A percentile compares a stretch with the other conserved stretches of the same genome.
phyloP scores from a whole-genome alignment of 2,113 vertebrate species.

The Sander lucioperca region DNA sequence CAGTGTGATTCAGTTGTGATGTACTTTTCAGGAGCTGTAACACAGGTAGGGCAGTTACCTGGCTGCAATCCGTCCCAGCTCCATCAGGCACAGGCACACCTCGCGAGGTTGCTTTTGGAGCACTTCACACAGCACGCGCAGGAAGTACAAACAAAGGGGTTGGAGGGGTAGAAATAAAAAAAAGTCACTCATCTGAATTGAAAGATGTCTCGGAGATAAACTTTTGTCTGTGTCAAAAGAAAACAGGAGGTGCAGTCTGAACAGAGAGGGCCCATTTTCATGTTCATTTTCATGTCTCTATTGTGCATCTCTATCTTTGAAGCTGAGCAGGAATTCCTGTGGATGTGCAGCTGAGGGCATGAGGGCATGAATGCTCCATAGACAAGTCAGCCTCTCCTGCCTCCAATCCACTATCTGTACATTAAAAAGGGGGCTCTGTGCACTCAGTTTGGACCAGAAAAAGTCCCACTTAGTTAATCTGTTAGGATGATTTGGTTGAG shows the following conservation, averaged over 20 bases:
- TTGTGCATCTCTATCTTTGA: conserved; percentile 65
- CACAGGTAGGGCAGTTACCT: conserved; percentile 82
- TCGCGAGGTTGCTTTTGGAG: conserved; percentile 96
- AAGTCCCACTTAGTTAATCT: neutral
- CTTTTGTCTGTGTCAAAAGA: conserved; percentile 34
- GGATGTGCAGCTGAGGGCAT: conserved; percentile 57
- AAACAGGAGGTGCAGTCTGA: conserved; percentile 26
- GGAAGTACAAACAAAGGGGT: conserved; percentile 35
- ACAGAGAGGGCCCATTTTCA: conserved; percentile 24
- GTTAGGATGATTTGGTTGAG: neutral
- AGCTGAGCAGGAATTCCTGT: conserved; percentile 60
- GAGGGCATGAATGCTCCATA: conserved; percentile 41
- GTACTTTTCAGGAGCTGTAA: neutral
- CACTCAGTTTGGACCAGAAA: conserved; percentile 5
- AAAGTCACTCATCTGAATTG: conserved; percentile 46
- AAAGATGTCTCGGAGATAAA: conserved; percentile 72
- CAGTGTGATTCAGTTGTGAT: neutral
- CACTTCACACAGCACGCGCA: conserved; percentile 81
- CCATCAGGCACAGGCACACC: conserved; percentile 97
- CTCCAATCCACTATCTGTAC: neutral
- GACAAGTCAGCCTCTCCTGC: conserved; percentile 10
- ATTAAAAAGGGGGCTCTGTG: neutral
- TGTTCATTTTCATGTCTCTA: no score
- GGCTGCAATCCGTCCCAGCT: conserved; percentile 93
- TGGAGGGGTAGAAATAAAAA: neutral